These are phyloP conservation scores for Caenorhabditis tropicalis DNA, from an alignment of 1,140 invertebrate genomes.

Conservation along the genomic window DNA sequence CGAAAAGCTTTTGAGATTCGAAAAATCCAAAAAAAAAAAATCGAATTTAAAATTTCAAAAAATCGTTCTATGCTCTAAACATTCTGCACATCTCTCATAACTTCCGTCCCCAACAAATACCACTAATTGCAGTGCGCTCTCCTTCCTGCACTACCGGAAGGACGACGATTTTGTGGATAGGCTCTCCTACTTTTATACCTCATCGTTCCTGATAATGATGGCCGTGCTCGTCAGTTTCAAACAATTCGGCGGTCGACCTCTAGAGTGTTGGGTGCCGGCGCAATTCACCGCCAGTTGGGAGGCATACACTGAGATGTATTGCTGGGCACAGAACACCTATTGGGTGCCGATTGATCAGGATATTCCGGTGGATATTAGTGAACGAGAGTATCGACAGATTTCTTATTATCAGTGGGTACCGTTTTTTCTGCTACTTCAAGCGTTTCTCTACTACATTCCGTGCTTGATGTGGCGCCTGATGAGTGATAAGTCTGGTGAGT, in stretches of 20 bases:
- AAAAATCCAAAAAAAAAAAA: background rate
- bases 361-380: conserved; percentile 69
- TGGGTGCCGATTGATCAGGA: conserved; percentile 71
- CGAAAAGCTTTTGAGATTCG: no score
- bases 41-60: background rate
- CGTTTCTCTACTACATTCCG: conserved; percentile 71
- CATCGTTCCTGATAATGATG: conserved; percentile 75
- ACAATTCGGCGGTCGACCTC: conserved; percentile 72
- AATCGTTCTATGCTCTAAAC: background rate
- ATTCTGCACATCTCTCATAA: background rate
- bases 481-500: conserved; percentile 71
- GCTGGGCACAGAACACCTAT: conserved; percentile 71
- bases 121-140: conserved; percentile 61
- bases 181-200: conserved; percentile 75
- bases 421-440: conserved; percentile 72
- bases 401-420: conserved; percentile 76
- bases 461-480: conserved; percentile 71
- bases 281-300: conserved; percentile 72
- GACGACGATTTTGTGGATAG: conserved; percentile 76
- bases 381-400: conserved; percentile 72
- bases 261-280: conserved; percentile 71
- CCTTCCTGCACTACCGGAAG: conserved; percentile 72
- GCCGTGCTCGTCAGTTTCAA: conserved; percentile 75
- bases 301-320: conserved; percentile 73
- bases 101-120: background rate